Conservation (phyloP, 2,888 invertebrate species). For the Lomographa bimaculata region DNA sequence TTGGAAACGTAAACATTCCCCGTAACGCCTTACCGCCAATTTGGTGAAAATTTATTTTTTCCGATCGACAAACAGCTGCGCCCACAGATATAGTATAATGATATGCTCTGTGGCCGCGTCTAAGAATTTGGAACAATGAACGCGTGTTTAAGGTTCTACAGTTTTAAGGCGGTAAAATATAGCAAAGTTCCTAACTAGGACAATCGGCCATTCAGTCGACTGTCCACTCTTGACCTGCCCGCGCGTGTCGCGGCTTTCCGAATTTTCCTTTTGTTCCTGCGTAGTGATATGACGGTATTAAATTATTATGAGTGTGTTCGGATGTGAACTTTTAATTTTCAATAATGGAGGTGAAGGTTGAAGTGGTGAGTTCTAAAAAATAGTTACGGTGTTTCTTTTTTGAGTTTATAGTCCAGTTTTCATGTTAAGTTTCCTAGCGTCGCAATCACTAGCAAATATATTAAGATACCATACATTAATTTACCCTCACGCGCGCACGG, state of each 20-base stretch:
- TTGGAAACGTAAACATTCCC: constrained; percentile 24
- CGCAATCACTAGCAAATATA: too few species aligned
- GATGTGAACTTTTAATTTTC: constrained; percentile 9
- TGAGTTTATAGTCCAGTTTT: too few species aligned
- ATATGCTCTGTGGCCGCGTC: constrained; percentile 8
- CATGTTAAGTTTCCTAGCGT: too few species aligned
- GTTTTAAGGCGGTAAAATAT: too few species aligned
- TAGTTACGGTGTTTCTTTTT: too few species aligned
- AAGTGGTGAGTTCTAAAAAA: constrained; percentile 59
- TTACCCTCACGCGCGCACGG: too few species aligned
- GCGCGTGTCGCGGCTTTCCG: constrained; percentile 41
- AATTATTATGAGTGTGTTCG: constrained; percentile 15
- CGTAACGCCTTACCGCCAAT: constrained; percentile 24
- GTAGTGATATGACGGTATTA: too few species aligned
- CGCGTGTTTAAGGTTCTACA: neutral
- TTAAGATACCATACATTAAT: too few species aligned
- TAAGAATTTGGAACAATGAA: constrained; percentile 14
- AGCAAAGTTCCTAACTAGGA: neutral
- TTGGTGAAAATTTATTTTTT: constrained; percentile 32
- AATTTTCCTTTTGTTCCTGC: constrained; percentile 30
- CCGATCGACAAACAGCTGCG: constrained; percentile 35
- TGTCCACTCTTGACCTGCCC: constrained; percentile 43
- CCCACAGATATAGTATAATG: constrained; percentile 6
- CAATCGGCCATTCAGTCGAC: constrained; percentile 41
- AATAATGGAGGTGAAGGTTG: constrained; percentile 69